Percentiles rank a stretch among this genome's conserved stretches.
phyloP scores from a whole-genome alignment of 2,113 vertebrate species.

The Halcyon senegalensis region DNA sequence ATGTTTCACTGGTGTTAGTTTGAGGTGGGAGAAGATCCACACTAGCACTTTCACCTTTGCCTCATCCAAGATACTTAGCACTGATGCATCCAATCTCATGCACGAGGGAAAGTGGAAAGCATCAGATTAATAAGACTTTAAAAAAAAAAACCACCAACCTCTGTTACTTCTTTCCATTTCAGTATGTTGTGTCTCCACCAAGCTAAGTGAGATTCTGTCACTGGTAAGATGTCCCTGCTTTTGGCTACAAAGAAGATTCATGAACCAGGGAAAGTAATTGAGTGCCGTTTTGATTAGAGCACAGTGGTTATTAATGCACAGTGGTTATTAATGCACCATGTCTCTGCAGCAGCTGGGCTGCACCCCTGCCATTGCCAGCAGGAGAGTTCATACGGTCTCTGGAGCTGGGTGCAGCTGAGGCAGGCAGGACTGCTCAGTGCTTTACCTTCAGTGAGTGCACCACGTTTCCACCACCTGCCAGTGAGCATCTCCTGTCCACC shows the following conservation, averaged over 20 bases:
- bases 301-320: accelerated
- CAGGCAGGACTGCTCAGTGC: neutral
- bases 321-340: accelerated
- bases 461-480: no score
- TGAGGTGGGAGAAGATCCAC: accelerated
- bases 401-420: no score
- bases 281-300: accelerated
- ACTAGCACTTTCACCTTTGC: neutral
- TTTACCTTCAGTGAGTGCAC: accelerated
- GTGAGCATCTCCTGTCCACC: neutral
- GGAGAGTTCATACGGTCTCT: neutral
- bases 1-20: neutral
- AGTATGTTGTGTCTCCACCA: neutral
- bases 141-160: no score
- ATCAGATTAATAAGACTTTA: neutral
- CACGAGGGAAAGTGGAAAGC: neutral
- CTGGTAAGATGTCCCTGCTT: neutral
- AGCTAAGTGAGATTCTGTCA: neutral
- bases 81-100: no score
- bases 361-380: neutral
- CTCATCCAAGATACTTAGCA: neutral
- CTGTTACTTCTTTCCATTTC: neutral
- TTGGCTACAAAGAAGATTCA: neutral
- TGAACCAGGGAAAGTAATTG: neutral
- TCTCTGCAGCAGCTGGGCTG: neutral